phyloP scores from a whole-genome alignment of 2,113 vertebrate species.

The Microtus oregoni region DNA sequence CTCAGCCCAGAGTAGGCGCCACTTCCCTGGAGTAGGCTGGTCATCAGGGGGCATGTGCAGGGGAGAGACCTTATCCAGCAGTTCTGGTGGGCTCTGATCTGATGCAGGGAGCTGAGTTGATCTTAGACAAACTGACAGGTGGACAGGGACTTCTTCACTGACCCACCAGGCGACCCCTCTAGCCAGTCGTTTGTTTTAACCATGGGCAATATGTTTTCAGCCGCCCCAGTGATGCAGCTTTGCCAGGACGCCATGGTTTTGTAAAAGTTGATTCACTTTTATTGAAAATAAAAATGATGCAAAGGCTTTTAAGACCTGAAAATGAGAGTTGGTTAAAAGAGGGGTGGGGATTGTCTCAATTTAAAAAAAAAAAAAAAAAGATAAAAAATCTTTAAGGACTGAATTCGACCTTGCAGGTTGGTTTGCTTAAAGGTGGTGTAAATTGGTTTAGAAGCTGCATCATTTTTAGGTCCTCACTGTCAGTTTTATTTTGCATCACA shows the following conservation, averaged over 20 bases:
- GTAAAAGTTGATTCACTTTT: constrained; percentile 80
- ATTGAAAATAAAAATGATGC: constrained; percentile 84
- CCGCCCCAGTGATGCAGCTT: constrained; percentile 76
- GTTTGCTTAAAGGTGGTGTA: constrained; percentile 60
- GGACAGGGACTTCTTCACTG: background rate
- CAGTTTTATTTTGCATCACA: constrained; percentile 82
- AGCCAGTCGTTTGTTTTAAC: constrained; percentile 65
- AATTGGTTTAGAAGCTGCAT: constrained; percentile 84
- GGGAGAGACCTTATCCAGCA: background rate
- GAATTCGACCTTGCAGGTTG: constrained; percentile 73
- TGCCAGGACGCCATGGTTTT: constrained; percentile 79
- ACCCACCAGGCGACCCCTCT: constrained; percentile 68
- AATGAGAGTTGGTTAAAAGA: constrained; percentile 67
- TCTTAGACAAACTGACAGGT: background rate
- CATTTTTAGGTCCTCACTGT: constrained; percentile 85
- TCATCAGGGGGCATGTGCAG: background rate
- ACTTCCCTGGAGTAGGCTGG: background rate
- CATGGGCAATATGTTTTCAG: constrained; percentile 75
- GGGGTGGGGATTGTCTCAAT: constrained; percentile 50
- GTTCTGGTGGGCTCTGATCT: background rate
- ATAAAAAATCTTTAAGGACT: constrained; percentile 26
- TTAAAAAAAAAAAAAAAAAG: too few species aligned
- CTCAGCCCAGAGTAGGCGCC: constrained; percentile 7
- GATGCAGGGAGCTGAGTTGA: background rate
- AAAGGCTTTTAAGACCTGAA: constrained; percentile 83